phyloP scores from a whole-genome alignment of 37 sponge, comb jelly and placozoan species.

The Oopsacas minuta region DNA sequence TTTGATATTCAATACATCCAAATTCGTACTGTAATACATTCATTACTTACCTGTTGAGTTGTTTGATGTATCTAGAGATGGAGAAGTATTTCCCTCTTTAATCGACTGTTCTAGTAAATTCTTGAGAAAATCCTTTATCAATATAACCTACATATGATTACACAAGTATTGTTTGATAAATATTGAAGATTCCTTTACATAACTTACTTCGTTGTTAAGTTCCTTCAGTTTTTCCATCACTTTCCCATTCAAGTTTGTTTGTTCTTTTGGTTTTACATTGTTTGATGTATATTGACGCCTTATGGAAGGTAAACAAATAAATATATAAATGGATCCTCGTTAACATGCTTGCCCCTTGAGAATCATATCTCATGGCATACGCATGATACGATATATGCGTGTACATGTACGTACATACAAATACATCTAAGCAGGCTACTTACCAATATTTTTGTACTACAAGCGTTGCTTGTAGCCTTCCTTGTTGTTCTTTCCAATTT shows the following conservation, averaged over 20 bases:
- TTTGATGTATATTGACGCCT: slow-evolving; percentile 1
- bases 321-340: too few relatives aligned
- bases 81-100: background rate
- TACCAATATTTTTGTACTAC: slow-evolving; percentile 8
- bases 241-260: background rate
- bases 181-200: too few relatives aligned
- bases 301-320: too few relatives aligned
- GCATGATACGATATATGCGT: too few relatives aligned
- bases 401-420: too few relatives aligned
- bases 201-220: background rate
- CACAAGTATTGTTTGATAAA: too few relatives aligned
- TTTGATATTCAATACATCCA: too few relatives aligned
- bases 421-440: too few relatives aligned
- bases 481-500: background rate
- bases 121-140: background rate
- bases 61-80: background rate
- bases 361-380: too few relatives aligned
- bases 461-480: background rate
- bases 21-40: too few relatives aligned
- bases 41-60: too few relatives aligned
- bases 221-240: background rate
- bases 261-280: background rate
- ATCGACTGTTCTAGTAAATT: background rate
- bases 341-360: too few relatives aligned
- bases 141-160: background rate